phyloP scores from a whole-genome alignment of 2,888 invertebrate species.

The Aethes cnicana region DNA sequence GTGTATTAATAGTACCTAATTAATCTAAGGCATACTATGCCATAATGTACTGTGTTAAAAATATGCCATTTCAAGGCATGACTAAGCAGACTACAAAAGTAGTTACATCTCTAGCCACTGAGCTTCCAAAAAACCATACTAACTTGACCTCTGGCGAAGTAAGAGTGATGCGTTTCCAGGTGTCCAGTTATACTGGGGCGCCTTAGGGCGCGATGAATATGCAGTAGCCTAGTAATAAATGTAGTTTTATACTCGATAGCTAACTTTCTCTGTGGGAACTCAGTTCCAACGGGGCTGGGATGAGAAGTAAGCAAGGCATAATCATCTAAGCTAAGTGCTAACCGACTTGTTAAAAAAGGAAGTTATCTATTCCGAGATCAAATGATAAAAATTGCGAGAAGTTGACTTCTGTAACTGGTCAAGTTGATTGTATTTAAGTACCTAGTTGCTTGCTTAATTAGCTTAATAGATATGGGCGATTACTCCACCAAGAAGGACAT shows the following conservation, averaged over 20 bases:
- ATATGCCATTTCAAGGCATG: slow-evolving; percentile 11
- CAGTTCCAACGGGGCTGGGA: slow-evolving; percentile 16
- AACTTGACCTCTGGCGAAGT: slow-evolving; percentile 37
- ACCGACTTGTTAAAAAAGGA: too few species aligned
- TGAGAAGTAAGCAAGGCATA: background rate
- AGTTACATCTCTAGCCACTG: slow-evolving; percentile 53
- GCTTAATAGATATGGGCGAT: too few species aligned
- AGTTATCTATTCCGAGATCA: too few species aligned
- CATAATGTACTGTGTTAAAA: too few species aligned
- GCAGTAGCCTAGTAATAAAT: slow-evolving; percentile 77
- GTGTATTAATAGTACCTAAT: too few species aligned
- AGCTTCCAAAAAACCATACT: slow-evolving; percentile 39
- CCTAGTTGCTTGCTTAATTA: too few species aligned
- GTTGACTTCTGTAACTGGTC: too few species aligned
- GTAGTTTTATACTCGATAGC: slow-evolving; percentile 68
- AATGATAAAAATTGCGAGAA: too few species aligned
- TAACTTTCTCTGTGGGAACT: slow-evolving; percentile 66
- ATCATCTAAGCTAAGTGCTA: too few species aligned
- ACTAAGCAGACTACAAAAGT: slow-evolving; percentile 67
- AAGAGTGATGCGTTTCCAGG: slow-evolving; percentile 18
- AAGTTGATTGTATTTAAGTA: too few species aligned
- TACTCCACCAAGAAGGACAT: too few species aligned
- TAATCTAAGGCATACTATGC: slow-evolving; percentile 10
- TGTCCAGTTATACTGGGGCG: slow-evolving; percentile 38
- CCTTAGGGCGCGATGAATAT: slow-evolving; percentile 75